Evolutionary conservation across 2,888 invertebrate species (phyloP), one percentile per base, ranked within the genome.

Genomic region (Embidobia sp.): DNA sequence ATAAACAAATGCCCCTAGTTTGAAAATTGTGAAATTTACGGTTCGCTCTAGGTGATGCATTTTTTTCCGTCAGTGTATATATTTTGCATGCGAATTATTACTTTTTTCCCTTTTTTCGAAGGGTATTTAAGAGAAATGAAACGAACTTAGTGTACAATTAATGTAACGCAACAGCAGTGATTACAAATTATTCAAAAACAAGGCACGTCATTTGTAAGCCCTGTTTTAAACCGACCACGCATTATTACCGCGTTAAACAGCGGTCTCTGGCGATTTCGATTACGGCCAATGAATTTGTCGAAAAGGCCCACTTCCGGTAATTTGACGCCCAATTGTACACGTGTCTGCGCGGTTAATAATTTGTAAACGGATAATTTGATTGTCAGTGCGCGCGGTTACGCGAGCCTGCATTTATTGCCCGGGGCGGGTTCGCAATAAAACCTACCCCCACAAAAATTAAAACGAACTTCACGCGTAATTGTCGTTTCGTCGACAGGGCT

Each of bases 401-500:
- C 18, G 19, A 69, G 18, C 59, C 15, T 18, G 19, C 51, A 69
- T 59, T 59, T 69, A 67, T 40, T n/a, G n/a, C n/a, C 18, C 0
- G n/a, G 22, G 26, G 18, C 27, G 27, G 44, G 46, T 27, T 49
- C 48, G 22, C 10, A 53, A 66, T 49, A 11, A 35, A 33, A 29
- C 18, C 13, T n/a, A 16, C 18, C 31, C 11, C 31, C 10, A 26
- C 35, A 19, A 61, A 57, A 53, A 70, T 61, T 61, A 61, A 70
- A 53, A 70, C 29, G 51, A 46, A 51, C 7, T 53, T 53, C 29
- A 35, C 59, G 70, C 44, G 46, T 53, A 61, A 72, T 63, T 72
- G 37, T 48, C 26, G 44, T 55, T 22, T 48, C 19, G 13, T 31
- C 10, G 51, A 57, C 37, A 11, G 33, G 35, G 8, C 18, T 51